phyloP scores from a whole-genome alignment of 2,797 vertebrate genomes.

The Chanos chanos region DNA sequence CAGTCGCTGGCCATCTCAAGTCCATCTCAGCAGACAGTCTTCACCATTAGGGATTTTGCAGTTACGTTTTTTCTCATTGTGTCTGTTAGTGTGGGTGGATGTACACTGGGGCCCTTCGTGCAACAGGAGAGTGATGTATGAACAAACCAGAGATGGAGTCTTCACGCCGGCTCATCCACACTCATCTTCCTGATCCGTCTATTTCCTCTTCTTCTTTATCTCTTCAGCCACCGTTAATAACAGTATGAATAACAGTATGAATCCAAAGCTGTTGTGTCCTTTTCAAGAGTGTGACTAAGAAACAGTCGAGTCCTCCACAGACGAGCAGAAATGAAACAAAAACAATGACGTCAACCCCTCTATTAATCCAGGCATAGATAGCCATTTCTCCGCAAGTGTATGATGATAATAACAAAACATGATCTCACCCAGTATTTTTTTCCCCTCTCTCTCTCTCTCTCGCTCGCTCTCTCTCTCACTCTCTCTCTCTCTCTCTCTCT shows the following conservation, averaged over 20 bases:
- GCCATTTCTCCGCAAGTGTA: conserved; percentile 71
- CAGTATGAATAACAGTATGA: neutral
- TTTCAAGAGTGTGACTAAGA: neutral
- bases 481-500: conserved; percentile 15
- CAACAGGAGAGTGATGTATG: neutral
- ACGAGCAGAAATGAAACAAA: conserved; percentile 71
- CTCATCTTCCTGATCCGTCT: neutral
- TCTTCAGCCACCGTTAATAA: neutral
- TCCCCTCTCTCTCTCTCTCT: no score
- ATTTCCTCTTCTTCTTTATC: conserved; percentile 1
- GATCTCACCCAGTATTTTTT: conserved; percentile 59
- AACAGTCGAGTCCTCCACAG: conserved; percentile 57
- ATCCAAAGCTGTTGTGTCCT: conserved; percentile 8
- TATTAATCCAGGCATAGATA: conserved; percentile 72
- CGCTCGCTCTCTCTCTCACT: no score
- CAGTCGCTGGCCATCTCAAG: neutral
- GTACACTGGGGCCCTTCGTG: neutral
- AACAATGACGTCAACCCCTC: conserved; percentile 77
- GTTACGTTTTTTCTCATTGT: neutral
- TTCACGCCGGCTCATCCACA: neutral
- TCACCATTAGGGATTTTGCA: conserved; percentile 16
- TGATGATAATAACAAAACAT: conserved; percentile 79
- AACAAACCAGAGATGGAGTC: neutral
- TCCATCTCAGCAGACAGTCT: neutral
- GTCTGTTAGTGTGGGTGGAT: neutral